Base-by-base conservation (phyloP, 2,797 vertebrate genomes). In the Syngnathus rostellatus region DNA sequence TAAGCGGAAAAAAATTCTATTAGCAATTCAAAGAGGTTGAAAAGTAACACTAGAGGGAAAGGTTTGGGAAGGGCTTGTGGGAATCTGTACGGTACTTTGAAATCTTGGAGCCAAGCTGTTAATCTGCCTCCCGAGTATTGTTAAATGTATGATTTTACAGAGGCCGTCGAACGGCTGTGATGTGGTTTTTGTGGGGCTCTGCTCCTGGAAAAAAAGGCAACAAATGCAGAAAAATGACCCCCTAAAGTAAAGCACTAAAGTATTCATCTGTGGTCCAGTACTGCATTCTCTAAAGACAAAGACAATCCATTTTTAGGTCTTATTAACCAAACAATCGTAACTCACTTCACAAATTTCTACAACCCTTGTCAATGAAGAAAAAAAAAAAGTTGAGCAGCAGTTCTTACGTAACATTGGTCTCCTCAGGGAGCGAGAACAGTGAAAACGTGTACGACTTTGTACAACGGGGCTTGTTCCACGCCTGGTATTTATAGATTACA, bases 401-500 rank as follows among this genome's bases (percentile, higher is more conserved):
- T 61, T 81, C 64, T 88, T 86, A 81, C 39, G 66, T 82, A 87
- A 88, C 53, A 43, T 53, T 53, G 53, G 67, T 66, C 76, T 37
- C 81, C 71, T 57, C 51, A 0, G 85, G 77, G 85, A 78, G 39
- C 55, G 19, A 69, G 73, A 72, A 57, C 68, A 38, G 74, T 63
- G 72, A 76, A 76, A 76, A 68, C 68, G 73, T 55, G 51, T 69
- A 77, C 55, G 68, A 72, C 74, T 70, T 69, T 51, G 62, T 68
- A 51, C 68, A 68, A 46, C 61, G n/a, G 1, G 70, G 66, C 65
- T 70, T 78, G 75, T 75, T 82, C 79, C 76, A 69, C 57, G 72
- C 65, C 67, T 72, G 69, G 65, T 84, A 83, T 87, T 85, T 82
- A 77, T 86, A 75, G 80, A 69, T 66, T 77, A 69, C 78, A 80